Base-by-base conservation (phyloP, 2,888 invertebrate species). In the Scaptomyza tumidula region DNA sequence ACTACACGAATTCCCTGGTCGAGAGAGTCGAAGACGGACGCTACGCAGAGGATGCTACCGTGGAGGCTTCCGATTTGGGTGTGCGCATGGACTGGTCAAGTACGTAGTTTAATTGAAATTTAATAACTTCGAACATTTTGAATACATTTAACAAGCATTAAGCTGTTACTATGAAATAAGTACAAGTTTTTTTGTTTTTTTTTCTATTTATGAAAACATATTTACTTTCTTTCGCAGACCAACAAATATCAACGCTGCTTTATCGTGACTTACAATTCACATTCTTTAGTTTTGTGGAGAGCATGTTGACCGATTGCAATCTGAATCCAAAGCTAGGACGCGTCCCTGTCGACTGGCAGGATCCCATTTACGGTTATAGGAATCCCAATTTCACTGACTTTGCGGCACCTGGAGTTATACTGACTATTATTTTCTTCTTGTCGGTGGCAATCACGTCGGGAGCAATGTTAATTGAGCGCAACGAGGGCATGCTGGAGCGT, bases 381-480 rank as follows among this genome's bases (percentile, higher is more conserved):
- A 93, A 95, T 57, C 97, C 98, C 0, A 96, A 96, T 89, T 98
- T 98, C 89, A 98, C 98, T 0, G 97, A 98, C 90, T 98, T 98
- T 90, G 98, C 98, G 65, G 98, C 98, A 2, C 98, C 98, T 1
- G 98, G 98, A 70, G 95, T 98, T 50, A 96, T 98, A 79, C 92
- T 98, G 54, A 97, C 97, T 43, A 97, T 98, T 45, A 96, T 98
- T 45, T 98, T 98, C 93, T 98, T 98, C 93, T 94, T 98, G 92
- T 97, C 98, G 2, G 97, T 98, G 4, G 98, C 98, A 31, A 93
- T 98, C 56, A 98, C 98, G 0, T 97, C 98, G 0, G 96, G 98
- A 4, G 96, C 97, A 7, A 96, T 98, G 95, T 93, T 98, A 85
- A 94, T 97, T 76, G 98, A 98, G 89, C 93, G 97, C 55, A 97